Evolutionary conservation across 2,888 invertebrate genomes (phyloP).

Genomic region (Cryptus viduatorius): DNA sequence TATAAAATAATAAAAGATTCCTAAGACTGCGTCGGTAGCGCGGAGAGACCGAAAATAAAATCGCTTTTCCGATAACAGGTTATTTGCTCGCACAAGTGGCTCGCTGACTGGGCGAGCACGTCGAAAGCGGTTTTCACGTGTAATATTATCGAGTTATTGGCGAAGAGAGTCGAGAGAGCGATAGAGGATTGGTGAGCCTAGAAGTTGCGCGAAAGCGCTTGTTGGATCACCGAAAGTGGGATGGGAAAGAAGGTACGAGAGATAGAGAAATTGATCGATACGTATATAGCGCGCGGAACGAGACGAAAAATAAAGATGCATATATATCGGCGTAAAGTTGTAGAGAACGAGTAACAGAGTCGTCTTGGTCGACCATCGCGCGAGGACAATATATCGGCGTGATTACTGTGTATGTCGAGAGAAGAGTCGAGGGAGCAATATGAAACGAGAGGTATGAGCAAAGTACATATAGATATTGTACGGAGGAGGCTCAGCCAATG

Average conservation of each 20-base stretch:
- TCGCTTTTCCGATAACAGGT: slow-evolving; percentile 83
- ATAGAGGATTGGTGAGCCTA: slow-evolving; percentile 55
- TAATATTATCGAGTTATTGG: slow-evolving; percentile 83
- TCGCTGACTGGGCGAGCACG: slow-evolving; percentile 82
- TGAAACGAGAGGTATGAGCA: slow-evolving; percentile 70
- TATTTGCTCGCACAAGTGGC: slow-evolving; percentile 83
- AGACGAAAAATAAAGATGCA: slow-evolving; percentile 17
- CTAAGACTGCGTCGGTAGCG: not conserved
- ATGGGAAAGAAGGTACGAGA: slow-evolving; percentile 33
- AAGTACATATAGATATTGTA: slow-evolving; percentile 19
- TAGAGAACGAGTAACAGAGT: slow-evolving; percentile 63
- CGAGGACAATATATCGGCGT: slow-evolving; percentile 80
- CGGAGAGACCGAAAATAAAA: slow-evolving; percentile 78
- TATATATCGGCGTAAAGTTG: slow-evolving; percentile 53
- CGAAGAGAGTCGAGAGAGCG: slow-evolving; percentile 72
- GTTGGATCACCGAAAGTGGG: slow-evolving; percentile 32
- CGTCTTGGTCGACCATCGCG: slow-evolving; percentile 49
- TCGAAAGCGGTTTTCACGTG: slow-evolving; percentile 82
- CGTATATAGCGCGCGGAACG: slow-evolving; percentile 1
- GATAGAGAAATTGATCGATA: slow-evolving; percentile 34
- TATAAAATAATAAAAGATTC: not conserved
- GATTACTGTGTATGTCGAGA: slow-evolving; percentile 82
- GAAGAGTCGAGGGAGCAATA: slow-evolving; percentile 79
- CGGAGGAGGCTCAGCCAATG: slow-evolving; percentile 79
- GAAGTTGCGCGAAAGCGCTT: slow-evolving; percentile 26